These are phyloP conservation scores for Hippoglossus hippoglossus DNA, from an alignment of 2,797 vertebrate species.

Conservation along the genomic window DNA sequence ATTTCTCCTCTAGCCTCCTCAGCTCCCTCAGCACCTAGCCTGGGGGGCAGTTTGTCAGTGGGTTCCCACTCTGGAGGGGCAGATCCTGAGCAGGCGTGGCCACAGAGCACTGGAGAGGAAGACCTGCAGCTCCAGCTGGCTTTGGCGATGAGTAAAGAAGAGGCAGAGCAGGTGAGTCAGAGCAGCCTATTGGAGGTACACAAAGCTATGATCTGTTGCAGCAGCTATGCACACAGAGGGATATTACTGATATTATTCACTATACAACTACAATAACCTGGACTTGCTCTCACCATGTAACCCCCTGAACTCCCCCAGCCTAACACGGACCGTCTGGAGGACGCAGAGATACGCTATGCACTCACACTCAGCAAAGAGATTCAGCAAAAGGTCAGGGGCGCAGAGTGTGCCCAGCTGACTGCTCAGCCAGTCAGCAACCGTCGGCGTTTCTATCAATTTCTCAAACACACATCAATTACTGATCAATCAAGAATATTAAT, in stretches of 20 bases:
- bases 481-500: conserved; percentile 56
- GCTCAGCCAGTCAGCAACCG: conserved; percentile 57
- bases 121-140: conserved; percentile 94
- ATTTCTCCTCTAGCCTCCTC: conserved; percentile 81
- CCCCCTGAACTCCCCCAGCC: conserved; percentile 78
- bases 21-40: conserved; percentile 84
- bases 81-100: conserved; percentile 92
- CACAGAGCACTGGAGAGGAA: conserved; percentile 93
- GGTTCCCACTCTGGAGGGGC: conserved; percentile 79
- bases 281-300: conserved; percentile 75
- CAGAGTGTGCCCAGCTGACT: conserved; percentile 71
- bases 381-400: conserved; percentile 92
- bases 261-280: conserved; percentile 54
- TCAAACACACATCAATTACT: conserved; percentile 33
- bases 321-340: conserved; percentile 84
- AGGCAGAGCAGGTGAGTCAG: conserved; percentile 91
- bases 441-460: conserved; percentile 70
- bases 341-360: conserved; percentile 92
- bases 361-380: conserved; percentile 94
- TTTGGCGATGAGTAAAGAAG: conserved; percentile 95
- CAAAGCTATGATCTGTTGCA: conserved; percentile 10
- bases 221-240: conserved; percentile 32
- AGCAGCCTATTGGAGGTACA: conserved; percentile 21
- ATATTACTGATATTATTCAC: conserved; percentile 50
- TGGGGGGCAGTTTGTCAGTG: conserved; percentile 75